Conservation (phyloP, 2,888 invertebrate species). For the Dynastes maya region DNA sequence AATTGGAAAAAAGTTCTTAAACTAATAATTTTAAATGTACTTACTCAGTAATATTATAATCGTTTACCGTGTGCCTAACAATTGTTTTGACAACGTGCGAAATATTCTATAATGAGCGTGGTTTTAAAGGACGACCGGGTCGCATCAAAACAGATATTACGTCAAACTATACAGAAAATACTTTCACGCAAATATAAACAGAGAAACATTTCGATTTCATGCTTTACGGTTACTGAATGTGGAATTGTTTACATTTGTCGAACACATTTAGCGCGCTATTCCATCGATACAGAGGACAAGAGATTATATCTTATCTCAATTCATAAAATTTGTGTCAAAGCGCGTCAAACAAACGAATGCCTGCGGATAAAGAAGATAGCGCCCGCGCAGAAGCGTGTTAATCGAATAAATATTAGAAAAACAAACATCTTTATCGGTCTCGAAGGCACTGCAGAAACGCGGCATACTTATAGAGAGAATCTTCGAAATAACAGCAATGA, state of each 20-base stretch:
- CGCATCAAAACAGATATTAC: slow-evolving; percentile 51
- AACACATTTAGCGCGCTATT: neutral
- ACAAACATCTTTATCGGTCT: slow-evolving; percentile 9
- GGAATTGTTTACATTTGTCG: slow-evolving; percentile 9
- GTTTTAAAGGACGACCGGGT: slow-evolving; percentile 35
- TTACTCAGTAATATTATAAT: slow-evolving; percentile 1
- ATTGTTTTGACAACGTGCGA: neutral
- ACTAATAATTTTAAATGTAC: neutral
- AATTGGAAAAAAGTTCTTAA: too few relatives aligned
- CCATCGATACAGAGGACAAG: slow-evolving; percentile 5
- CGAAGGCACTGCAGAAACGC: neutral
- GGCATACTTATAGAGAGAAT: neutral
- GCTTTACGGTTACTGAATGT: slow-evolving; percentile 24
- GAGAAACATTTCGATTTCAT: slow-evolving; percentile 31
- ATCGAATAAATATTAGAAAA: slow-evolving; percentile 26
- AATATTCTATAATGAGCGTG: neutral
- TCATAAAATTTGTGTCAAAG: slow-evolving; percentile 30
- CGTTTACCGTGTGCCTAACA: neutral
- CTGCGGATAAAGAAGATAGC: slow-evolving; percentile 18
- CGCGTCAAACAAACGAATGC: neutral
- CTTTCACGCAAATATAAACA: slow-evolving; percentile 2
- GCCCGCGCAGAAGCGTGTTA: slow-evolving; percentile 3
- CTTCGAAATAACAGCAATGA: neutral
- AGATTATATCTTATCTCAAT: slow-evolving; percentile 40
- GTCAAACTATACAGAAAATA: slow-evolving; percentile 48